Evolutionary conservation across 2,113 vertebrate genomes (phyloP).

Genomic region (Salvelinus sp.): DNA sequence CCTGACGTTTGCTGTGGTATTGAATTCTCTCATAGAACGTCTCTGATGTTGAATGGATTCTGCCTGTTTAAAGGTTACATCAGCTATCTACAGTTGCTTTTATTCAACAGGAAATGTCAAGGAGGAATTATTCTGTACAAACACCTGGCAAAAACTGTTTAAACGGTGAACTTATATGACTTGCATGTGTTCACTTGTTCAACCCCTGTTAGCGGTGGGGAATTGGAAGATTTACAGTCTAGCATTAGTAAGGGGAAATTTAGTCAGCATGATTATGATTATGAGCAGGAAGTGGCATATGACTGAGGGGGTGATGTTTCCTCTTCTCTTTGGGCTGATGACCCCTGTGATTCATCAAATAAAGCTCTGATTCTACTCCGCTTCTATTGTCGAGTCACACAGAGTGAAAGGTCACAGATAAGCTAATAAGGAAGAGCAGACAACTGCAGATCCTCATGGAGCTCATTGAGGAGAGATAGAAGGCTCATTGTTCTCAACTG

Average conservation of each 20-base stretch:
- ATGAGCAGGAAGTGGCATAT: slow-evolving; percentile 32
- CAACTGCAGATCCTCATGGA: neutral
- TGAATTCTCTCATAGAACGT: neutral
- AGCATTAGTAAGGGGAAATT: slow-evolving; percentile 57
- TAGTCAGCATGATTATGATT: slow-evolving; percentile 41
- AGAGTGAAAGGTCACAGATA: slow-evolving; percentile 47
- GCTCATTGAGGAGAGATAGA: slow-evolving; percentile 20
- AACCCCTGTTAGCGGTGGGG: neutral
- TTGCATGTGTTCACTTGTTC: neutral
- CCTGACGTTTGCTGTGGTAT: neutral
- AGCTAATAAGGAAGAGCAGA: slow-evolving; percentile 42
- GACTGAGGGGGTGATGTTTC: slow-evolving; percentile 36
- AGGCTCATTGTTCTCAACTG: slow-evolving; percentile 32
- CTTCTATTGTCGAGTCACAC: slow-evolving; percentile 31
- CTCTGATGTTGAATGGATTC: neutral
- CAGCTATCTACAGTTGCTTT: neutral
- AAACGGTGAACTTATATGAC: neutral
- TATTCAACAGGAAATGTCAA: neutral
- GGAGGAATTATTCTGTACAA: neutral
- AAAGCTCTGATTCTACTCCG: slow-evolving; percentile 31
- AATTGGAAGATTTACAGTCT: slow-evolving; percentile 20
- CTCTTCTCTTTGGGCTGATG: slow-evolving; percentile 41
- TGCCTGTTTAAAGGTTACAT: neutral
- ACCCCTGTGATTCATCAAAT: slow-evolving; percentile 19
- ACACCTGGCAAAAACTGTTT: neutral